Conservation (phyloP, 2,888 invertebrate species). For the Colletes collaris region DNA sequence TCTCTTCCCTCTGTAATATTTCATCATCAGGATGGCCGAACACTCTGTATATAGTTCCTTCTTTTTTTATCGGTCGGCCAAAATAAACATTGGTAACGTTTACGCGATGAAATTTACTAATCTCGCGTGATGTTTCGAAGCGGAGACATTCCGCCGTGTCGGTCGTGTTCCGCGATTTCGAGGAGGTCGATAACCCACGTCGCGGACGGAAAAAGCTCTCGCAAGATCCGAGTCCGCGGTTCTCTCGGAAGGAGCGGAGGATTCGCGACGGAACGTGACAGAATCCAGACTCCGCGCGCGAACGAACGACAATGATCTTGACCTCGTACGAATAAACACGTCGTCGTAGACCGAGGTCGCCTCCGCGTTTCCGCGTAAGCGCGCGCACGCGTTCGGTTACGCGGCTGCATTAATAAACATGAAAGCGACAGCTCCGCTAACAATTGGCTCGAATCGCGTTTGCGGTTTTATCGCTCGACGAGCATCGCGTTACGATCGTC, state of each 20-base stretch:
- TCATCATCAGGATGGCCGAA: too few relatives aligned
- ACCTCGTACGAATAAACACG: slow-evolving; percentile 54
- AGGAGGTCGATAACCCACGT: neutral
- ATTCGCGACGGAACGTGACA: slow-evolving; percentile 31
- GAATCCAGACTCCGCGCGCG: slow-evolving; percentile 46
- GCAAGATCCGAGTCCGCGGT: neutral
- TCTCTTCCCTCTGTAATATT: too few relatives aligned
- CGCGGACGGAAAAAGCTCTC: neutral
- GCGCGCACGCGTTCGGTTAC: slow-evolving; percentile 25
- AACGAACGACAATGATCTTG: slow-evolving; percentile 67
- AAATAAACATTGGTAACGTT: too few relatives aligned
- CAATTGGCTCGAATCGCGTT: slow-evolving; percentile 22
- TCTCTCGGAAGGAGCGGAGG: neutral
- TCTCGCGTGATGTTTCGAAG: neutral
- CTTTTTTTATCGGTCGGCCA: too few relatives aligned
- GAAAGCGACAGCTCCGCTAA: slow-evolving; percentile 31
- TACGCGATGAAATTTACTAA: too few relatives aligned
- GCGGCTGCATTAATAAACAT: slow-evolving; percentile 45
- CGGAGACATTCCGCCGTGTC: neutral
- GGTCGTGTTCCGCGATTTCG: neutral
- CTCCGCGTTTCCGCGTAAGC: slow-evolving; percentile 39
- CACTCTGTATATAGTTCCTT: too few relatives aligned
- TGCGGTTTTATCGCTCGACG: neutral
- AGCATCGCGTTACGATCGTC: neutral
- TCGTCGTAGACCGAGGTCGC: slow-evolving; percentile 35